These are phyloP conservation scores for Catharus ustulatus DNA, from an alignment of 2,797 vertebrate genomes.

Conservation along the genomic window DNA sequence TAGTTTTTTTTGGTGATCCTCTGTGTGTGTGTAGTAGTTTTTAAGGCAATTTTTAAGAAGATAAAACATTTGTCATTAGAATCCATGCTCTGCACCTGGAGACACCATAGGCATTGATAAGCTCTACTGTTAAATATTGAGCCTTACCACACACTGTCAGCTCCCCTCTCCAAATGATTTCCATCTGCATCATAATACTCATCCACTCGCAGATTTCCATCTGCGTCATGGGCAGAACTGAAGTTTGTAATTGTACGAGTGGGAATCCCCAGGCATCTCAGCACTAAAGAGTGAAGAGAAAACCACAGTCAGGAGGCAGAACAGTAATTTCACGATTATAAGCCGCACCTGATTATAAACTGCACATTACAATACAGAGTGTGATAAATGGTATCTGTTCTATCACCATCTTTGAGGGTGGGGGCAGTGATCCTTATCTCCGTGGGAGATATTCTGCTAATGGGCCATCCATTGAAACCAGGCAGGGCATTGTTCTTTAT, in stretches of 20 bases:
- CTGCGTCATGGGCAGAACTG: constrained; percentile 89
- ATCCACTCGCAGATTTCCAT: constrained; percentile 87
- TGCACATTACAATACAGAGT: too few species aligned
- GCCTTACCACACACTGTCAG: constrained; percentile 77
- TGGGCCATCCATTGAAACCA: too few species aligned
- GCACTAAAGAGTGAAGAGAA: constrained; percentile 68
- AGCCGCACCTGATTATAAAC: too few species aligned
- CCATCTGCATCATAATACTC: constrained; percentile 76
- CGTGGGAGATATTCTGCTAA: too few species aligned
- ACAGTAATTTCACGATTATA: too few species aligned
- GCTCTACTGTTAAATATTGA: not conserved
- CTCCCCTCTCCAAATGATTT: constrained; percentile 61
- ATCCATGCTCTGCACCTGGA: not conserved
- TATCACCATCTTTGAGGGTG: too few species aligned
- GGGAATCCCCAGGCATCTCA: constrained; percentile 90
- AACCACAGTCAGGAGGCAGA: not conserved
- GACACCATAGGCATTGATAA: not conserved
- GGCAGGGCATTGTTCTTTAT: too few species aligned
- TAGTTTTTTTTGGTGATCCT: not conserved
- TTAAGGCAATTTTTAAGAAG: not conserved
- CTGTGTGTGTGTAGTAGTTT: not conserved
- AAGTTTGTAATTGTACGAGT: constrained; percentile 91
- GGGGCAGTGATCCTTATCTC: too few species aligned
- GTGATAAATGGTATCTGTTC: too few species aligned
- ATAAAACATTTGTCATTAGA: not conserved